phyloP scores from a whole-genome alignment of 2,888 invertebrate species.

The Clivina fossor region DNA sequence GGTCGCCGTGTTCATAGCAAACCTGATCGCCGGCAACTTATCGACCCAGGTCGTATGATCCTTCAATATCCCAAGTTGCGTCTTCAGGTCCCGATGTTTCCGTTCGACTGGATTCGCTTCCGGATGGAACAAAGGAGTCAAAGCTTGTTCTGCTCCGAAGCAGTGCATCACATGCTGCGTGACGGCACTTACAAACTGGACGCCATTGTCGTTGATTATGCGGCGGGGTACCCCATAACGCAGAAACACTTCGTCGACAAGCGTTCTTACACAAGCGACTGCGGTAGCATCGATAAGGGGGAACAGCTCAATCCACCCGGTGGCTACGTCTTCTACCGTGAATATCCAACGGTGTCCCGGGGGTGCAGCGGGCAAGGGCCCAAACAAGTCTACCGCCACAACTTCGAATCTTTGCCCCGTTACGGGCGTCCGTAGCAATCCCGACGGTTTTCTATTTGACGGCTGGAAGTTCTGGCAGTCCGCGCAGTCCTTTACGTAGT shows the following conservation, averaged over 20 bases:
- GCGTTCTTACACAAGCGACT: slow-evolving; percentile 41
- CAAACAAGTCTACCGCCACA: slow-evolving; percentile 43
- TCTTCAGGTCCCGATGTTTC: not conserved
- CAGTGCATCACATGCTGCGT: slow-evolving; percentile 12
- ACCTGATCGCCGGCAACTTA: not conserved
- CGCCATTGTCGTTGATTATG: slow-evolving; percentile 37
- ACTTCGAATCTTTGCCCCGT: slow-evolving; percentile 41
- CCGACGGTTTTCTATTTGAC: too few species aligned
- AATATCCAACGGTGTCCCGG: slow-evolving; percentile 35
- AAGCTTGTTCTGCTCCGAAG: slow-evolving; percentile 27
- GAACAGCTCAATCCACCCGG: slow-evolving; percentile 46
- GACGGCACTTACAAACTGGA: slow-evolving; percentile 11
- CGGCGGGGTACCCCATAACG: slow-evolving; percentile 46
- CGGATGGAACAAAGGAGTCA: slow-evolving; percentile 16
- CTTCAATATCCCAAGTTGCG: not conserved
- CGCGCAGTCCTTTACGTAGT: slow-evolving; percentile 29
- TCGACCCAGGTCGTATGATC: not conserved
- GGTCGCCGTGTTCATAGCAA: not conserved
- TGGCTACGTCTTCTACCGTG: slow-evolving; percentile 22
- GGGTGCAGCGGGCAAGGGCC: slow-evolving; percentile 39
- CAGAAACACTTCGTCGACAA: slow-evolving; percentile 46
- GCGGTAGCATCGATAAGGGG: slow-evolving; percentile 43
- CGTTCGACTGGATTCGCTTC: not conserved
- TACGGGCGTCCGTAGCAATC: slow-evolving; percentile 30
- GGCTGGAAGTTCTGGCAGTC: slow-evolving; percentile 37